A percentile compares a stretch with the other conserved stretches of the same genome.
phyloP scores from a whole-genome alignment of 2,888 invertebrate species.

The Alloplasta piceator region DNA sequence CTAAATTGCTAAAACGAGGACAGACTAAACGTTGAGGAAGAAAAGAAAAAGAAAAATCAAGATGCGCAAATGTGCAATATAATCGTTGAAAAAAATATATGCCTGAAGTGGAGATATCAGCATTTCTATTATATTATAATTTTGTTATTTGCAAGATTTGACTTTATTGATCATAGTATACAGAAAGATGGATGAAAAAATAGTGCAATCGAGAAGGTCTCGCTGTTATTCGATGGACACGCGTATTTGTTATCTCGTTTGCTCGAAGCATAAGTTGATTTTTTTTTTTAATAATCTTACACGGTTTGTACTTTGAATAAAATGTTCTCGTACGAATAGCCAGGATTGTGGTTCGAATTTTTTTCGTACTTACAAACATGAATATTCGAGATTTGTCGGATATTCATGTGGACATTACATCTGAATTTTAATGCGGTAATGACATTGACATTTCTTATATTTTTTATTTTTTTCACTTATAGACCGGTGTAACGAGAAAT shows the following conservation, averaged over 20 bases:
- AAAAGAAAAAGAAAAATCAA: background rate
- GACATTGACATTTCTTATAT: too few species aligned
- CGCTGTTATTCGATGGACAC: conserved; percentile 47
- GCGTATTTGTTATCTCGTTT: conserved; percentile 16
- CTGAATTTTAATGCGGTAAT: too few species aligned
- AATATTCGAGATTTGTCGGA: too few species aligned
- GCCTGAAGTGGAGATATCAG: background rate
- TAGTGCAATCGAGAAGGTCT: conserved; percentile 34
- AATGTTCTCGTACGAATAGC: background rate
- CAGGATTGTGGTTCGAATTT: background rate
- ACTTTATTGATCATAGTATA: conserved; percentile 42
- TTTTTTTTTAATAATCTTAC: conserved; percentile 3
- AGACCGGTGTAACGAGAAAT: too few species aligned
- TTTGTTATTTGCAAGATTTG: conserved; percentile 32
- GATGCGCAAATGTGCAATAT: conserved; percentile 32
- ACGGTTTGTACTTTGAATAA: conserved; percentile 45
- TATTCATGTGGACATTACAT: too few species aligned
- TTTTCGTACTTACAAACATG: background rate
- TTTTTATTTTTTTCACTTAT: too few species aligned
- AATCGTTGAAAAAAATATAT: conserved; percentile 29
- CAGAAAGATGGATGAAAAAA: conserved; percentile 20
- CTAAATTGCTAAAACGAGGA: background rate
- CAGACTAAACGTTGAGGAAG: background rate
- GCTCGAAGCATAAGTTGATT: conserved; percentile 16
- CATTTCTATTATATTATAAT: conserved; percentile 28